These are phyloP conservation scores for Sinohyriopsis cumingii DNA, from an alignment of 2,888 invertebrate genomes.

Conservation along the genomic window DNA sequence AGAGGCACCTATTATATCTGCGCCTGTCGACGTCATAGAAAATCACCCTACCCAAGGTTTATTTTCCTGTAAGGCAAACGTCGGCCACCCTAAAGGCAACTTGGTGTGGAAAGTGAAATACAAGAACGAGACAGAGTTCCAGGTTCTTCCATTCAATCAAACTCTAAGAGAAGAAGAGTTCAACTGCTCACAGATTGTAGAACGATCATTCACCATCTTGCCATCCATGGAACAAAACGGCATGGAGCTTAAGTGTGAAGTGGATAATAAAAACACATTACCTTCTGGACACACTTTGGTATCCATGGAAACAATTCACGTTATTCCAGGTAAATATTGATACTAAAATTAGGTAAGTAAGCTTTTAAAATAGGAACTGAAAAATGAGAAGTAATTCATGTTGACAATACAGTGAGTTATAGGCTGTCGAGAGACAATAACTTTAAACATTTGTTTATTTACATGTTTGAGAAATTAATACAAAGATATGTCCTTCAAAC, in stretches of 20 bases:
- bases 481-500: too few relatives aligned
- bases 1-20: slow-evolving; percentile 24
- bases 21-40: slow-evolving; percentile 36
- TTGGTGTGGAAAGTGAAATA: slow-evolving; percentile 23
- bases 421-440: too few relatives aligned
- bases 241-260: slow-evolving; percentile 33
- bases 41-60: slow-evolving; percentile 14
- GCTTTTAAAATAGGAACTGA: too few relatives aligned
- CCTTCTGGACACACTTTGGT: slow-evolving; percentile 17
- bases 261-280: slow-evolving; percentile 25
- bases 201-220: slow-evolving; percentile 19
- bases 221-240: slow-evolving; percentile 23
- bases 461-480: not conserved
- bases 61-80: slow-evolving; percentile 34
- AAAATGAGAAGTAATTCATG: too few relatives aligned
- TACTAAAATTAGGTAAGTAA: too few relatives aligned
- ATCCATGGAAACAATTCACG: slow-evolving; percentile 23
- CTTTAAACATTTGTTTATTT: not conserved
- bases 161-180: slow-evolving; percentile 6
- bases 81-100: slow-evolving; percentile 32
- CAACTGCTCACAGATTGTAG: slow-evolving; percentile 21
- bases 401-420: too few relatives aligned
- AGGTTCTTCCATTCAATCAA: slow-evolving; percentile 4
- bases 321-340: slow-evolving; percentile 31
- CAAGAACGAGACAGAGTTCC: slow-evolving; percentile 20